Evolutionary conservation across 2,113 vertebrate species (phyloP), one percentile per base, ranked within the genome.

Genomic region (Arvicanthis niloticus): DNA sequence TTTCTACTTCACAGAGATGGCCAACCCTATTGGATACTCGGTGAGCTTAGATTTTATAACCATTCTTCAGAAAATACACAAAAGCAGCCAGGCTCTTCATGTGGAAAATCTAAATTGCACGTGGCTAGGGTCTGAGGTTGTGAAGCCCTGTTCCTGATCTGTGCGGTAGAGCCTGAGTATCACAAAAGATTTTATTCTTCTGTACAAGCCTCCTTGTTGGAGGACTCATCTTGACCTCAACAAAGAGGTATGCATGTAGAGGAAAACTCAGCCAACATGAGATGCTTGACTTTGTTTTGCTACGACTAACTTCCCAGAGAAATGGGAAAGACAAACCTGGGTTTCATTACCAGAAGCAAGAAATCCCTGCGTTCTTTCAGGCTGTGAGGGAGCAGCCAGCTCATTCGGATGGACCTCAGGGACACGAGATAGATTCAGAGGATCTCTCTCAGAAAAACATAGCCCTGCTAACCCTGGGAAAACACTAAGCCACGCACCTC

Each of bases 91-190:
- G 93, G 68, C 34, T 42, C 22, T 42, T 3, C 10, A 0, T 40
- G 62, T 48, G 89, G 65, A 31, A 40, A 80, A 58, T 67, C n/a
- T 19, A 48, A 95, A 68, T 62, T 26, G 10, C 12, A 37, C 21
- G 2, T 19, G 82, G 4, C 81, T 29, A 3, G 58, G 13, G 19
- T 7, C 7, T 40, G 76, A 91, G 48, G n/a, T 22, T 31, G 17
- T 22, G 29, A 65, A 75, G 16, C 13, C 48, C 37, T 12, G 0
- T 2, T 56, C 12, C 16, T 42, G 0, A 0, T 17, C 84, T 26
- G 1, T 40, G 45, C 10, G 60, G 42, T 72, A 84, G 19, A 82
- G 16, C 1, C 72, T 81, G 53, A 82, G 78, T n/a, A 58, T 58
- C 6, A 13, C 0, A 10, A 5, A 34, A 8, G 29, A 13, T n/a